A percentile compares a stretch with the other conserved stretches of the same genome.
These are phyloP conservation scores for Mola mola DNA, from an alignment of 2,113 vertebrate genomes.

Conservation along the genomic window DNA sequence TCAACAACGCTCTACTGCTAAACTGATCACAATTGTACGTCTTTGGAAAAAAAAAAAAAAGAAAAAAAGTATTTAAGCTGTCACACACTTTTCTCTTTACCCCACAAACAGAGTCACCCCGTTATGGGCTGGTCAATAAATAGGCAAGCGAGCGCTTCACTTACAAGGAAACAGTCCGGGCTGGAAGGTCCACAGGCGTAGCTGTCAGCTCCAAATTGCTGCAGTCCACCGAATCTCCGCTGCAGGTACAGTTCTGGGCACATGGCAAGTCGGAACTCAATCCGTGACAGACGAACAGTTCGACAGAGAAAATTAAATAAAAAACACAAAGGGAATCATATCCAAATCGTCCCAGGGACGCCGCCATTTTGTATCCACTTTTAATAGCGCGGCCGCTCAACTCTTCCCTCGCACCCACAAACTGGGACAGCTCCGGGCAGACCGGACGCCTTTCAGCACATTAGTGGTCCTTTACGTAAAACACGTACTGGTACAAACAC, in stretches of 20 bases:
- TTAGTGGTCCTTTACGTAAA: slow-evolving; percentile 18
- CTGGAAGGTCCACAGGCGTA: slow-evolving; percentile 85
- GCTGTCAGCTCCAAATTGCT: slow-evolving; percentile 81
- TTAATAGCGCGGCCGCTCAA: slow-evolving; percentile 75
- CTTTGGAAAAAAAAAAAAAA: background rate
- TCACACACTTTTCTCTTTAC: background rate
- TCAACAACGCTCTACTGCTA: no score
- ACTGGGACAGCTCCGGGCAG: slow-evolving; percentile 21
- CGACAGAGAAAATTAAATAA: slow-evolving; percentile 72
- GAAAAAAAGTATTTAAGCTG: background rate
- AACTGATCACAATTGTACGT: no score
- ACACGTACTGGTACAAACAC: background rate
- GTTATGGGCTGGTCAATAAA: slow-evolving; percentile 63
- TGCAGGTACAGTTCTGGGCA: slow-evolving; percentile 86
- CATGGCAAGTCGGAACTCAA: slow-evolving; percentile 74
- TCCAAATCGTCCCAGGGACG: slow-evolving; percentile 81
- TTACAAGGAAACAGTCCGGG: slow-evolving; percentile 90
- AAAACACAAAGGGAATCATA: slow-evolving; percentile 68
- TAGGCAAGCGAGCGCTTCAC: slow-evolving; percentile 67
- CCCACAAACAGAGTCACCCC: slow-evolving; percentile 10
- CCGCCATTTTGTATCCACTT: slow-evolving; percentile 95
- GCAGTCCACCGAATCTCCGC: slow-evolving; percentile 85
- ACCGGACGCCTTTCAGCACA: slow-evolving; percentile 20
- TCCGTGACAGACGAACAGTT: slow-evolving; percentile 54
- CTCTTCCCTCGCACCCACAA: slow-evolving; percentile 67